Percentiles rank a stretch among this genome's conserved stretches.
These are phyloP conservation scores for Thaumatotibia leucotreta DNA, from an alignment of 1,140 invertebrate genomes.

Conservation along the genomic window DNA sequence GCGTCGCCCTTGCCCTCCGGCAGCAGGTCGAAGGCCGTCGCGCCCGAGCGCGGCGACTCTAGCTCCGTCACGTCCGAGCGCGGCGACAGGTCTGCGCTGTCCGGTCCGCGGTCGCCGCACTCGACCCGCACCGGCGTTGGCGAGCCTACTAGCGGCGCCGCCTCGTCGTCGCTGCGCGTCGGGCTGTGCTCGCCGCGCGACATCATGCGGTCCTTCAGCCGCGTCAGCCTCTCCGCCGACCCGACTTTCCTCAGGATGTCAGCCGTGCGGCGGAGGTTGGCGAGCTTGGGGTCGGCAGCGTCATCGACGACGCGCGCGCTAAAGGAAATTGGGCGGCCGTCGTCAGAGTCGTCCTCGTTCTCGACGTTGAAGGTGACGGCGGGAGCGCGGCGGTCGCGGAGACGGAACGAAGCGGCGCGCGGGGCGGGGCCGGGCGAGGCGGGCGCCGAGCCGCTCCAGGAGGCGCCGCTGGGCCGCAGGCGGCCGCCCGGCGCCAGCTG, in stretches of 20 bases:
- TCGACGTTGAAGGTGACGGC: constrained; percentile 21
- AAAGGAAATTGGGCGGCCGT: constrained; percentile 15
- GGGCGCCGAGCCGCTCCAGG: constrained; percentile 43
- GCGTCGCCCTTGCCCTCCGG: constrained; percentile 43
- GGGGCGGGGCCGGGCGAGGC: constrained; percentile 30
- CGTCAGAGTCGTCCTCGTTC: constrained; percentile 13
- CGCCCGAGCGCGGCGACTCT: constrained; percentile 42
- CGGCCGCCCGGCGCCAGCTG: constrained; percentile 29
- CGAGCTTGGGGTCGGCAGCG: constrained; percentile 41
- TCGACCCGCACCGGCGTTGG: constrained; percentile 27
- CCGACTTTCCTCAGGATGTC: constrained; percentile 50
- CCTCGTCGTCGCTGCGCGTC: constrained; percentile 78
- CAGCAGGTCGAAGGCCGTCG: constrained; percentile 47
- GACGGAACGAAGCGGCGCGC: constrained; percentile 41
- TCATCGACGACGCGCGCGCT: not conserved
- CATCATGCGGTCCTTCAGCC: constrained; percentile 61
- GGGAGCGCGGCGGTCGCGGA: constrained; percentile 36
- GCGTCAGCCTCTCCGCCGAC: constrained; percentile 56
- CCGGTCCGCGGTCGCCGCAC: constrained; percentile 20
- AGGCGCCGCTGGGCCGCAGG: constrained; percentile 42
- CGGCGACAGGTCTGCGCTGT: constrained; percentile 44
- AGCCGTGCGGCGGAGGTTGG: constrained; percentile 43
- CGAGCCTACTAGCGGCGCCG: constrained; percentile 80
- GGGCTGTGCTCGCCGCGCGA: constrained; percentile 48
- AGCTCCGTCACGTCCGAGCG: constrained; percentile 52